Percentiles rank a stretch among this genome's conserved stretches.
phyloP scores from a whole-genome alignment of 2,888 invertebrate species.

The Ormyrus pomaceus region DNA sequence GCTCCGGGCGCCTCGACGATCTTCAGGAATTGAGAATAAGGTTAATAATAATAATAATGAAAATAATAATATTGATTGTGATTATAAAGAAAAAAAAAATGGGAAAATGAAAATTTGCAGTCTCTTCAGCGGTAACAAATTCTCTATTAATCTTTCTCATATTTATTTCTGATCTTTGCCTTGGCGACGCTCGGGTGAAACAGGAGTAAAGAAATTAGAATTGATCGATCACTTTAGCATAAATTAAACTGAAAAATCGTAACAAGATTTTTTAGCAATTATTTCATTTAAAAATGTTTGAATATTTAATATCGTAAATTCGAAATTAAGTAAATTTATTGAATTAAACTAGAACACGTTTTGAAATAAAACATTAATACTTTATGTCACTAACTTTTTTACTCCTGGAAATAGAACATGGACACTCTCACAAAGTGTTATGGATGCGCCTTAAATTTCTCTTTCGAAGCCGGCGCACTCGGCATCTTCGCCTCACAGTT shows the following conservation, averaged over 20 bases:
- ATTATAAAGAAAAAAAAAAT: slow-evolving; percentile 16
- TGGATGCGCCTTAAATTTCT: not conserved
- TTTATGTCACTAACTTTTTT: slow-evolving; percentile 16
- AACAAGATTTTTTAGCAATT: too few relatives aligned
- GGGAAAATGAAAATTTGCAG: slow-evolving; percentile 26
- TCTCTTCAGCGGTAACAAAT: slow-evolving; percentile 50
- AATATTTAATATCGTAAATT: too few relatives aligned
- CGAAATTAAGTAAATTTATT: too few relatives aligned
- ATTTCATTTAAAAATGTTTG: too few relatives aligned
- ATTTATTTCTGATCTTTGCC: slow-evolving; percentile 11
- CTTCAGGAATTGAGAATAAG: slow-evolving; percentile 38
- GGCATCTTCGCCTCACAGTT: slow-evolving; percentile 22
- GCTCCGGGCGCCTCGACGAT: slow-evolving; percentile 35
- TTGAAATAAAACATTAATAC: not conserved
- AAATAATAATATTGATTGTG: not conserved
- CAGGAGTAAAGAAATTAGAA: too few relatives aligned
- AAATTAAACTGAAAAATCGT: too few relatives aligned
- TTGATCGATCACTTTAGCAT: too few relatives aligned
- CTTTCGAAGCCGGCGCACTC: slow-evolving; percentile 1
- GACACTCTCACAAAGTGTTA: not conserved
- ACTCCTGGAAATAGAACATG: slow-evolving; percentile 26
- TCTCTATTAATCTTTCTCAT: slow-evolving; percentile 6
- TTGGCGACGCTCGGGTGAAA: not conserved
- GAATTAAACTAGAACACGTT: not conserved
- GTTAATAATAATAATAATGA: slow-evolving; percentile 27